Evolutionary conservation across 2,797 vertebrate genomes (phyloP), one percentile per base, ranked within the genome.

Genomic region (Brachyalestes nurse): DNA sequence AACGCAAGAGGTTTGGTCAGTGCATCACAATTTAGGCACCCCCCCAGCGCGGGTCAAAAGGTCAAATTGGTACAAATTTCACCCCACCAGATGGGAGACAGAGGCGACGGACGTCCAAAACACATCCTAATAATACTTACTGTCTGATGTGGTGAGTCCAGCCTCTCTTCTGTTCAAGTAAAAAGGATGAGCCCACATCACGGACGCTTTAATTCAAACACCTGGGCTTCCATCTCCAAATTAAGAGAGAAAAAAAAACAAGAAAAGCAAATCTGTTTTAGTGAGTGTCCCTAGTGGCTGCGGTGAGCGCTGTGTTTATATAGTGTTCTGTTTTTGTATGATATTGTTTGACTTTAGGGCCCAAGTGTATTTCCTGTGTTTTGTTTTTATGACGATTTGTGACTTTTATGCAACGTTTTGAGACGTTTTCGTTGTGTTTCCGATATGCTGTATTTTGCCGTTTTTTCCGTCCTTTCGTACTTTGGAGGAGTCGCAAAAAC

Each of bases 281-380:
- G 73, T 80, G 73, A n/a, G 66, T 49, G 62, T 77, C 51, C 78
- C 58, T 78, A 2, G 3, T 78, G 70, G 67, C 65, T 84, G 74
- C 74, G 60, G 78, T 80, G 75, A 79, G 67, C 64, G 81, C 81
- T 84, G 79, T 82, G 81, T 80, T 84, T 83, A 58, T 73, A 75
- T 80, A 65, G 38, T 71, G 74, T 67, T 58, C 55, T 77, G 49
- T 74, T 28, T 92, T 92, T 92, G 90, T 93, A 91, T 87, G 73
- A 91, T 92, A 90, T 89, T 88, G 90, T 92, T 51, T 92, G 88
- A 92, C 92, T 92, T 76, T 91, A 88, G 91, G 92, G 92, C 93
- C 89, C 91, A 91, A 88, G 87, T 91, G 90, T 93, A 85, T 92
- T 92, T 86, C 89, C 84, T 92, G 90, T 88, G 88, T 91, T 91